Conservation (phyloP, 2,113 vertebrate genomes). For the Centropristis striata region DNA sequence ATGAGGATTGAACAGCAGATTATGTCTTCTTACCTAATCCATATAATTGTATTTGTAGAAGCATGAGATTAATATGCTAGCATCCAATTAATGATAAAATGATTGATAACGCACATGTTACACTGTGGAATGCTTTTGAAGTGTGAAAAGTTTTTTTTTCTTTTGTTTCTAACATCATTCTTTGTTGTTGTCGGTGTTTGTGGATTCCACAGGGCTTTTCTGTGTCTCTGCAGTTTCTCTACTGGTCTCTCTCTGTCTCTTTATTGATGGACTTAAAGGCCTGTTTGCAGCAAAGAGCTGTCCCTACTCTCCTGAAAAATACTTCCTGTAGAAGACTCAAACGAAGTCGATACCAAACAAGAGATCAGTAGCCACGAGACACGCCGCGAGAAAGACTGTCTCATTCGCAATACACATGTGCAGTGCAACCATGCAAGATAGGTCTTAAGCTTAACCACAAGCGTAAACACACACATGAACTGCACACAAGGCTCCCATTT, state of each 20-base stretch:
- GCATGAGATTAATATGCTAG: conserved; percentile 70
- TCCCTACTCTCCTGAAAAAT: conserved; percentile 58
- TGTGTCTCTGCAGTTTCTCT: conserved; percentile 37
- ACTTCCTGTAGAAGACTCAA: conserved; percentile 68
- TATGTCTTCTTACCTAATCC: conserved; percentile 78
- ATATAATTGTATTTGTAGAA: conserved; percentile 80
- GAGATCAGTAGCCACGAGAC: conserved; percentile 47
- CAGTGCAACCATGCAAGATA: conserved; percentile 8
- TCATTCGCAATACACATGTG: conserved; percentile 40
- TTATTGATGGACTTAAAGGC: conserved; percentile 74
- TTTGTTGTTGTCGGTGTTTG: conserved; percentile 20
- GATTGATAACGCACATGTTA: conserved; percentile 51
- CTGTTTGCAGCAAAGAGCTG: conserved; percentile 48
- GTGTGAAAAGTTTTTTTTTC: conserved; percentile 29
- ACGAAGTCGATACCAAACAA: conserved; percentile 62
- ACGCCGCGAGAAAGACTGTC: conserved; percentile 53
- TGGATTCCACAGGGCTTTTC: conserved; percentile 14
- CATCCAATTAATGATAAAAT: conserved; percentile 67
- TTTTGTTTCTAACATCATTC: conserved; percentile 15
- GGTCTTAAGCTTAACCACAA: conserved; percentile 35
- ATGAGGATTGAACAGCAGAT: conserved; percentile 81
- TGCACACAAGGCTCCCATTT: conserved; percentile 53
- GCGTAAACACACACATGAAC: conserved; percentile 43
- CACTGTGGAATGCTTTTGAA: conserved; percentile 14
- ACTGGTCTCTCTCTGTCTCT: conserved; percentile 45